These are phyloP conservation scores for Campoletis sonorensis DNA, from an alignment of 1,140 invertebrate species.

Conservation along the genomic window DNA sequence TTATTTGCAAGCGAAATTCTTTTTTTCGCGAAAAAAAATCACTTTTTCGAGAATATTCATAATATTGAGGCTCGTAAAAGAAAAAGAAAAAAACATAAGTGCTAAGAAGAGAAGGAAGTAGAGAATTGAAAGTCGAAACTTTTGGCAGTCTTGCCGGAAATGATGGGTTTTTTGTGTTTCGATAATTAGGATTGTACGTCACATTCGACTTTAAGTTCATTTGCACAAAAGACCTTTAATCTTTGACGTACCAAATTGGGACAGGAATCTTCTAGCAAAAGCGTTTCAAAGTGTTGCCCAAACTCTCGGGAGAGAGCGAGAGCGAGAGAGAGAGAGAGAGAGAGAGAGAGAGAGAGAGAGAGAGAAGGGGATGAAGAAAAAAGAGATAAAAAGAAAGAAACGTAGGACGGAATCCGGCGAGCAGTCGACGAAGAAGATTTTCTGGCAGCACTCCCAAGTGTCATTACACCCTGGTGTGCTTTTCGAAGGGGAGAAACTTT, in stretches of 20 bases:
- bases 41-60: no score
- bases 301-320: no score
- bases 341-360: background rate
- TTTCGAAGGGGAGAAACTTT: background rate
- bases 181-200: no score
- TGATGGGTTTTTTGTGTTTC: no score
- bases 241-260: background rate
- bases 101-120: no score
- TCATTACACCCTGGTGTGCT: constrained; percentile 54
- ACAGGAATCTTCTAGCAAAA: constrained; percentile 2
- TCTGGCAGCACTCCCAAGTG: constrained; percentile 57
- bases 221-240: background rate
- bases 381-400: background rate
- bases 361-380: background rate
- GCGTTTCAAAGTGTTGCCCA: background rate
- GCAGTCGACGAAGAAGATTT: constrained; percentile 41
- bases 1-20: no score
- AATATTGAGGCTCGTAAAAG: no score
- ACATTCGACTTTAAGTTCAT: background rate
- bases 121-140: no score
- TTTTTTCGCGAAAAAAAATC: no score
- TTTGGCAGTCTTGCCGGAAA: no score
- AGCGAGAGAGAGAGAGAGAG: background rate
- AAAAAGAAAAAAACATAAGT: no score
- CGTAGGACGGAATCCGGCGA: constrained; percentile 26